These are phyloP conservation scores for Morinoia aosen DNA, from an alignment of 2,888 invertebrate genomes.

Conservation along the genomic window DNA sequence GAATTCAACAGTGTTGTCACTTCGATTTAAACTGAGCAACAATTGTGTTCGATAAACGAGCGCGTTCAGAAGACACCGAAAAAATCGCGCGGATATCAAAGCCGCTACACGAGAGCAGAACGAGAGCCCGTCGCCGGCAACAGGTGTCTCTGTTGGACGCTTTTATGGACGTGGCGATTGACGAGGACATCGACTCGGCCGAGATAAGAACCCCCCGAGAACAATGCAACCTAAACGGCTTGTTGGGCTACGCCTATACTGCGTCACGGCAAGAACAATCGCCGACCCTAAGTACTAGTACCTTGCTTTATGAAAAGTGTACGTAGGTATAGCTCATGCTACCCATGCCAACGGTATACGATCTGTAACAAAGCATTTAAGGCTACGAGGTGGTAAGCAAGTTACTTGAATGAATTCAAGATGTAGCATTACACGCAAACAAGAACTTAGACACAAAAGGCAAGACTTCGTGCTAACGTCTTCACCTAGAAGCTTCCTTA, in stretches of 20 bases:
- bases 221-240: not conserved
- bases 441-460: not conserved
- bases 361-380: not conserved
- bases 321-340: not conserved
- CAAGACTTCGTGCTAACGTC: not conserved
- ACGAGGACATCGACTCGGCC: not conserved
- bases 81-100: not conserved
- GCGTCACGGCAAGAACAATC: not conserved
- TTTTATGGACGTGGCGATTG: constrained; percentile 12
- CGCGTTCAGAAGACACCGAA: not conserved
- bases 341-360: not conserved
- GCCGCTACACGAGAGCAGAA: not conserved
- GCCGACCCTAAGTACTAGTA: not conserved
- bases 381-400: not conserved
- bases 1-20: not conserved
- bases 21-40: not conserved
- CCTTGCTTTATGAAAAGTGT: not conserved
- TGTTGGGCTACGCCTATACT: constrained; percentile 17
- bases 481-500: not conserved
- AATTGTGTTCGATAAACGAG: not conserved
- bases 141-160: constrained; percentile 7
- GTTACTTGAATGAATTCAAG: not conserved
- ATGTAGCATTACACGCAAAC: not conserved
- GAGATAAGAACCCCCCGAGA: not conserved
- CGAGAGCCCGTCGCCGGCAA: not conserved